Percentiles rank a stretch among this genome's conserved stretches.
These are phyloP conservation scores for Arctia plantaginis DNA, from an alignment of 2,888 invertebrate species.

Conservation along the genomic window DNA sequence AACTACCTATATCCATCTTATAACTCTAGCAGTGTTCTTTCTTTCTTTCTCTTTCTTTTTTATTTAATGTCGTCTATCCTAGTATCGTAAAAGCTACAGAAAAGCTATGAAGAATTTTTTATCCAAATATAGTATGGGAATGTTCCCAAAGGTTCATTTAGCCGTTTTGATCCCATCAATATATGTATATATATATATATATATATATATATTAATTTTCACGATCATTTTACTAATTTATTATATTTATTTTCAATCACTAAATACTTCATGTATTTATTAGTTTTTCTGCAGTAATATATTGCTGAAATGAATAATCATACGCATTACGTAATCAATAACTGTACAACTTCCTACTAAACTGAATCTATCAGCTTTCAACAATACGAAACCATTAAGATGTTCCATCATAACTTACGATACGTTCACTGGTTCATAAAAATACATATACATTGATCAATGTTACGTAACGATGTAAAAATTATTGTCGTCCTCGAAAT, in stretches of 20 bases:
- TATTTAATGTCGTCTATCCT: no score
- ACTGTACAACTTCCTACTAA: background rate
- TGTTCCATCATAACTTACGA: constrained; percentile 31
- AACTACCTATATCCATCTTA: no score
- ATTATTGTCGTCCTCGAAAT: constrained; percentile 66
- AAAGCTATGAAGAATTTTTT: no score
- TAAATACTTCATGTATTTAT: background rate
- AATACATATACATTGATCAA: constrained; percentile 42
- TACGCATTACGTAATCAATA: background rate
- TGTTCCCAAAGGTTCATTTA: no score
- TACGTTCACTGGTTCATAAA: constrained; percentile 39
- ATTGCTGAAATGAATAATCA: background rate
- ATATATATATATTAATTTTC: no score
- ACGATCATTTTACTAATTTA: no score
- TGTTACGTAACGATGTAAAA: constrained; percentile 57
- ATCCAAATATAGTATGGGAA: no score
- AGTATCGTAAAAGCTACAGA: no score
- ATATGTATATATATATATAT: no score
- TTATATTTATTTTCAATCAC: background rate
- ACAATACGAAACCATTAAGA: constrained; percentile 40
- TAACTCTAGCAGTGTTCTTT: no score
- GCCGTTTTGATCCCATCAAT: no score
- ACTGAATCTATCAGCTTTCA: background rate
- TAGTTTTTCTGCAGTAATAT: background rate
- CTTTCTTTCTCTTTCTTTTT: no score